Evolutionary conservation across 2,113 vertebrate genomes (phyloP), one percentile per base, ranked within the genome.

Genomic region (Motacilla tschutschensis): DNA sequence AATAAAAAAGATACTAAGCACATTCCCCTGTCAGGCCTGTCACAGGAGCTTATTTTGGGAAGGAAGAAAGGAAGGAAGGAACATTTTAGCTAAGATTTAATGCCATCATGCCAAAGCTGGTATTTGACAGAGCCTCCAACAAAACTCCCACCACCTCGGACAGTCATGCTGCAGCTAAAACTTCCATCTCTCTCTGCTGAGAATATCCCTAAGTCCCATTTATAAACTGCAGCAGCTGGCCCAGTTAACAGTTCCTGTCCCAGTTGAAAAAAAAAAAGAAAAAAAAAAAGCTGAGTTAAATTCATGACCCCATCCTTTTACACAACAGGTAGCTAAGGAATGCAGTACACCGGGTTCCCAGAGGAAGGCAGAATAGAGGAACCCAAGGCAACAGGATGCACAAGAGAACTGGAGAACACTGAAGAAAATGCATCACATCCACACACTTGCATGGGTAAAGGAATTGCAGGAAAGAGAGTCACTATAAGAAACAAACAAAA

Each of bases 101-200:
- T 91, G 71, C 84, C 64, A 36, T 90, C 87, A 70, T 31, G 40
- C 71, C 71, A 83, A 81, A 83, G 66, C 43, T 92, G 59, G 59
- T 75, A 90, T 79, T 73, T 91, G 88, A 92, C 80, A 93, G 81
- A 88, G 72, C 55, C 82, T 93, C 51, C 78, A 82, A 70, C 59
- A 92, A 54, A 83, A 85, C 93, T 87, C 91, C 85, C 85, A 93
- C 92, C 36, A 29, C 64, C 85, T 82, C 15, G 47, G 84, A 79
- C 53, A 2, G 55, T 77, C 90, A 75, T 2, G 3, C 51, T 62
- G 66, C 71, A 84, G 63, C 59, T 76, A 41, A 75, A 92, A 89
- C 29, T 72, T 64, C 28, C 5, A 4, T 25, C 40, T 46, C 82
- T 36, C 40, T 60, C 73, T 80, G 75, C 90, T 44, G 20, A 91